These are phyloP conservation scores for Tragelaphus oryx DNA, from an alignment of 2,797 vertebrate species.

Conservation along the genomic window DNA sequence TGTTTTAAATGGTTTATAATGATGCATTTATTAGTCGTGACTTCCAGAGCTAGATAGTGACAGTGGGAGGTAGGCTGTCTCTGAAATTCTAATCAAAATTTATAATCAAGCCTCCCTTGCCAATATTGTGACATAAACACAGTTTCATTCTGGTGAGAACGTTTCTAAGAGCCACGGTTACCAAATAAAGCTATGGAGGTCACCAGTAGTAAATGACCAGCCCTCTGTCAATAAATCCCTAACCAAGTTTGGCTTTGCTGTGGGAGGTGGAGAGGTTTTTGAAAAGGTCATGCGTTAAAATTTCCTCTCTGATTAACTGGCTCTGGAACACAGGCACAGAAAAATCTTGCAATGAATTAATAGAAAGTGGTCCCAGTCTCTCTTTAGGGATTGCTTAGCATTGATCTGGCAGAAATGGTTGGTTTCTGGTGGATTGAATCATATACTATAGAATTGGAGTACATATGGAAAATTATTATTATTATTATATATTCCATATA, in stretches of 20 bases:
- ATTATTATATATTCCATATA: too few species aligned
- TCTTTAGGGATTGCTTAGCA: conserved; percentile 30
- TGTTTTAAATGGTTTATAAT: conserved; percentile 30
- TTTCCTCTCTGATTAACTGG: conserved; percentile 33
- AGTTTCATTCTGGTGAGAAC: conserved; percentile 22
- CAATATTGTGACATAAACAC: neutral
- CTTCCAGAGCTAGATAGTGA: neutral
- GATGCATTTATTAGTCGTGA: neutral
- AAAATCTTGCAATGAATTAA: neutral
- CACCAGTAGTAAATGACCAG: neutral
- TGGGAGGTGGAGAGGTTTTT: neutral
- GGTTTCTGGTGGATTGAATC: conserved; percentile 39
- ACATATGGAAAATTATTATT: neutral
- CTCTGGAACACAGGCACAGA: conserved; percentile 13
- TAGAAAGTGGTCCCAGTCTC: conserved; percentile 10
- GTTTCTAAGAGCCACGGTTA: conserved; percentile 16
- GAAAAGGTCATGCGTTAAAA: neutral
- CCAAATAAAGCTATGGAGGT: neutral
- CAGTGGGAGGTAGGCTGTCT: neutral
- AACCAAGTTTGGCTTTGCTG: neutral
- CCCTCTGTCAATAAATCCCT: neutral
- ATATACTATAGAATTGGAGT: neutral
- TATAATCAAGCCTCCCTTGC: neutral
- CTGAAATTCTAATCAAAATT: conserved; percentile 34
- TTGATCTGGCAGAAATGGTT: conserved; percentile 6